These are phyloP conservation scores for Nebria brevicollis DNA, from an alignment of 2,888 invertebrate genomes.

Conservation along the genomic window DNA sequence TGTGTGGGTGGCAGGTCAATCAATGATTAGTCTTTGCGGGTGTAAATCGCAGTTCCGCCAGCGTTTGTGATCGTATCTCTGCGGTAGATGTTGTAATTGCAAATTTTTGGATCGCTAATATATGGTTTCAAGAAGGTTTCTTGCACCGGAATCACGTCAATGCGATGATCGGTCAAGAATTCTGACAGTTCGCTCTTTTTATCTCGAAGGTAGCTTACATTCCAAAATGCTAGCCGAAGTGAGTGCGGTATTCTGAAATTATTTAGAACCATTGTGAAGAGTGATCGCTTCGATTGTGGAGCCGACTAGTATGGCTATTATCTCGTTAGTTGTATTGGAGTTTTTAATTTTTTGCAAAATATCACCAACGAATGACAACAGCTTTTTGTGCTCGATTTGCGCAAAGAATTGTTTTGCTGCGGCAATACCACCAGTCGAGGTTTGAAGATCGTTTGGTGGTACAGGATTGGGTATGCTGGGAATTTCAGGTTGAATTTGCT, in stretches of 20 bases:
- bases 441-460: too few relatives aligned
- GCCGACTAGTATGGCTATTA: too few relatives aligned
- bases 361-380: too few relatives aligned
- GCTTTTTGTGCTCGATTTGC: too few relatives aligned
- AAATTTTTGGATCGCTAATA: background rate
- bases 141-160: background rate
- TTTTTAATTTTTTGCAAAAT: background rate
- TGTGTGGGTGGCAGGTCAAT: background rate
- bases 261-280: background rate
- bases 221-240: background rate
- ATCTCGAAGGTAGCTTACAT: background rate
- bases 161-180: background rate
- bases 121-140: background rate
- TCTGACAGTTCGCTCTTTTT: background rate
- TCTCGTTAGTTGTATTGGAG: too few relatives aligned
- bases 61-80: background rate
- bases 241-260: background rate
- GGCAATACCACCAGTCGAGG: too few relatives aligned
- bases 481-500: too few relatives aligned
- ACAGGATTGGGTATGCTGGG: too few relatives aligned
- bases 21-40: too few relatives aligned
- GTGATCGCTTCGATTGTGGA: background rate
- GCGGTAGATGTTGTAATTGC: slow-evolving; percentile 1
- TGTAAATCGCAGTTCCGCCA: background rate
- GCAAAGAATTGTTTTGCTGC: too few relatives aligned